Evolutionary conservation across 2,888 invertebrate genomes (phyloP), one percentile per base, ranked within the genome.

Genomic region (Drosophila tripunctata): DNA sequence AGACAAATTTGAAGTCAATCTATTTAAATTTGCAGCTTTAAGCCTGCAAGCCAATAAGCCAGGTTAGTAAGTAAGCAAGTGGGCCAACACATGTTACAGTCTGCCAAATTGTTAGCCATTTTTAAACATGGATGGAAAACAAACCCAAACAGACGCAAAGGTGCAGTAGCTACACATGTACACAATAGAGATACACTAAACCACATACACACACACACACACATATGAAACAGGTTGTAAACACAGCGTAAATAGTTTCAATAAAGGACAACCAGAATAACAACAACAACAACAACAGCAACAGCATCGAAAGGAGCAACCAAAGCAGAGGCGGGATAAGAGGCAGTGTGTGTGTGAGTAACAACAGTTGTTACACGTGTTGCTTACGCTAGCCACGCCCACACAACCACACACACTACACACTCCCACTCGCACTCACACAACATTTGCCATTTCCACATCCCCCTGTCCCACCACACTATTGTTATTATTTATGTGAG

Each of bases 401-500:
- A 56, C 60, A 10, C 55, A 3, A 14, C 45, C 35, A 30, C 27
- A n/a, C 40, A 31, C 19, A 21, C 40, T 36, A 44, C 45, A 33
- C 30, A 22, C 27, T 43, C 21, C 14, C 19, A 10, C 14, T 30
- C 33, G n/a, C 31, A 22, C 45, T 27, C 15, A 17, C 38, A 30
- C 43, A 10, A 30, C 72, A 70, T 65, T 60, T 66, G 43, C 61
- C 57, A 62, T 57, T 51, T 44, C 17, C 60, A 38, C 44, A 14
- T 40, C 43, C 67, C 58, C n/a, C n/a, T n/a, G n/a, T n/a, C n/a
- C n/a, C n/a, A n/a, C n/a, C n/a, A n/a, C n/a, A 66, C 64, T 44
- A 85, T 87, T 87, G 87, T 87, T 87, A 83, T 83, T 83, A 87
- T 83, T 88, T 86, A 80, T 86, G 81, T 78, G 86, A 82, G 87